Conservation (phyloP, 2,113 vertebrate species). For the Neolamprologus longior region DNA sequence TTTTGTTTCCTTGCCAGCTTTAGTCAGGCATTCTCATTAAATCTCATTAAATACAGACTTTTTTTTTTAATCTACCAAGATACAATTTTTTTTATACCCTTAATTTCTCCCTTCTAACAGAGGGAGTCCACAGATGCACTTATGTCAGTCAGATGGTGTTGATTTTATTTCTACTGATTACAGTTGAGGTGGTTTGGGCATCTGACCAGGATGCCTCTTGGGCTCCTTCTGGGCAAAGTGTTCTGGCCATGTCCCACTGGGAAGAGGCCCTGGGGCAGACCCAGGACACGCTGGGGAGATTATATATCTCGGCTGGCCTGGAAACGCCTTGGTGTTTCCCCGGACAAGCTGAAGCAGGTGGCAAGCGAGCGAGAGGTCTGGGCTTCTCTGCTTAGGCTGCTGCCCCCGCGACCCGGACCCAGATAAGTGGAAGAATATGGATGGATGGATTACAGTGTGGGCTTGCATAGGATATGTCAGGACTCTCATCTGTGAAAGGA, state of each 20-base stretch:
- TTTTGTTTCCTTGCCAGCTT: too few relatives aligned
- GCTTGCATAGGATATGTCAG: neutral
- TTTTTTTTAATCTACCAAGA: too few relatives aligned
- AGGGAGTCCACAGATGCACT: too few relatives aligned
- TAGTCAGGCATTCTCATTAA: too few relatives aligned
- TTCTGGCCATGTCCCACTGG: neutral
- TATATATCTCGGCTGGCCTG: neutral
- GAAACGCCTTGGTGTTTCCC: neutral
- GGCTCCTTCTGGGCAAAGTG: neutral
- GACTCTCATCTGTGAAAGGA: neutral
- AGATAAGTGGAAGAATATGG: neutral
- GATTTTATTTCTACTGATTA: neutral
- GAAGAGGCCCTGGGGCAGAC: neutral
- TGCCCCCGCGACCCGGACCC: neutral
- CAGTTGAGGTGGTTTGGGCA: neutral
- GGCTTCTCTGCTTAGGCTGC: neutral
- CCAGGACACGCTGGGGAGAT: neutral
- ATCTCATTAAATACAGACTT: too few relatives aligned
- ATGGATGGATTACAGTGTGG: neutral
- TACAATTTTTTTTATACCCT: too few relatives aligned
- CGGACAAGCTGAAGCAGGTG: neutral
- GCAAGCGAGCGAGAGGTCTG: neutral
- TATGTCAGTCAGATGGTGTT: neutral
- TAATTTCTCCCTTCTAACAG: too few relatives aligned
- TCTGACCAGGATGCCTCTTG: neutral